A percentile compares a stretch with the other conserved stretches of the same genome.
phyloP scores from a whole-genome alignment of 2,888 invertebrate species.

The Xestia c-nigrum region DNA sequence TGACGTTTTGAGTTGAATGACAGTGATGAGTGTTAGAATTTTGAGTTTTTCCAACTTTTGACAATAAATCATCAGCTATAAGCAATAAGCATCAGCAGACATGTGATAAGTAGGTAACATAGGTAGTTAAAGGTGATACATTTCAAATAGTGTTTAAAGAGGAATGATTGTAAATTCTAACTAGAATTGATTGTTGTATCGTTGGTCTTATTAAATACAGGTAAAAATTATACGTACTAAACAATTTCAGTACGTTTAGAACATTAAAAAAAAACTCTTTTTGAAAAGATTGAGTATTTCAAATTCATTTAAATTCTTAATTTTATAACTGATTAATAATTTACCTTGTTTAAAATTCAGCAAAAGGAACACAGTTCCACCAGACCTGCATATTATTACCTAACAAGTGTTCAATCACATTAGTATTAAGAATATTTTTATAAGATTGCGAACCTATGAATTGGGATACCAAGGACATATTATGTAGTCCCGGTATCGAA shows the following conservation, averaged over 20 bases:
- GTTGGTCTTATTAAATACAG: too few relatives aligned
- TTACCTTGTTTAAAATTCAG: slow-evolving; percentile 16
- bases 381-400: slow-evolving; percentile 27
- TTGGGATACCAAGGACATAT: slow-evolving; percentile 78
- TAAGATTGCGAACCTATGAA: slow-evolving; percentile 71
- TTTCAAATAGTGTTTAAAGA: too few relatives aligned
- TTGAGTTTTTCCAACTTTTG: not conserved
- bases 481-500: slow-evolving; percentile 65
- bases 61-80: not conserved
- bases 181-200: too few relatives aligned
- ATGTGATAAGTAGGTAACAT: too few relatives aligned
- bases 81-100: too few relatives aligned
- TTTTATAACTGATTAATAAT: not conserved
- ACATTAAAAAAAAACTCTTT: not conserved
- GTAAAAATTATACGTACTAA: too few relatives aligned
- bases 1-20: slow-evolving; percentile 38
- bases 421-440: slow-evolving; percentile 54
- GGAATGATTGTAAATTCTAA: too few relatives aligned
- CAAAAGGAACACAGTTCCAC: slow-evolving; percentile 12
- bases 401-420: slow-evolving; percentile 52
- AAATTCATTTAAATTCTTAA: not conserved
- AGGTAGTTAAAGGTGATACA: too few relatives aligned
- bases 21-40: slow-evolving; percentile 5
- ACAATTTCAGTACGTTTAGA: too few relatives aligned
- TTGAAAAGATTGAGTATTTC: not conserved